Evolutionary conservation across 2,888 invertebrate species (phyloP).

Genomic region (Entomobrya proxima): DNA sequence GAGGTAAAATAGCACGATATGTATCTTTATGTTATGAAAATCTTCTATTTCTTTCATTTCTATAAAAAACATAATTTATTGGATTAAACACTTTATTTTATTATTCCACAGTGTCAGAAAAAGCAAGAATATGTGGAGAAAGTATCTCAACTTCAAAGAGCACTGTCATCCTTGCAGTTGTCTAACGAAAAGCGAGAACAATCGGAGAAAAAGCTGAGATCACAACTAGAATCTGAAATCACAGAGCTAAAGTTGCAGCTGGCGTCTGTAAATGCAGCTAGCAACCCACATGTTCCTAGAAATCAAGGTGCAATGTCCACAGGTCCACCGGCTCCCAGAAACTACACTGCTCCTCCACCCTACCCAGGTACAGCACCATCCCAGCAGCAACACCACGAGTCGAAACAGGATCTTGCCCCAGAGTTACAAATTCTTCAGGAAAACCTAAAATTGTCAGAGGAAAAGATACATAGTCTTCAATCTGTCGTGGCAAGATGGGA

Average conservation of each 20-base stretch:
- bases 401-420: slow-evolving; percentile 59
- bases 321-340: slow-evolving; percentile 76
- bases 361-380: slow-evolving; percentile 67
- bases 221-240: slow-evolving; percentile 90
- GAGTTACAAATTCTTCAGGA: slow-evolving; percentile 74
- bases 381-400: slow-evolving; percentile 31
- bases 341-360: slow-evolving; percentile 71
- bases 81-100: background rate
- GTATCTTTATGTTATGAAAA: background rate
- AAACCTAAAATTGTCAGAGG: slow-evolving; percentile 73
- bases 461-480: slow-evolving; percentile 71
- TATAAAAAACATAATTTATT: background rate
- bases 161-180: slow-evolving; percentile 87
- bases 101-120: slow-evolving; percentile 89
- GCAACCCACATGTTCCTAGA: slow-evolving; percentile 54
- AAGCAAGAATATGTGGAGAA: slow-evolving; percentile 90
- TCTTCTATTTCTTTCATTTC: background rate
- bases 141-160: slow-evolving; percentile 89
- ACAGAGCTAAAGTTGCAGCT: slow-evolving; percentile 80
- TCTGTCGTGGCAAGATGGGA: slow-evolving; percentile 73
- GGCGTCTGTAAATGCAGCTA: slow-evolving; percentile 77
- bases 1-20: slow-evolving; percentile 81
- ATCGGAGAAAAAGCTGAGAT: slow-evolving; percentile 88
- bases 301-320: slow-evolving; percentile 64
- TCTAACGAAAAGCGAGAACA: slow-evolving; percentile 91